A percentile compares a stretch with the other conserved stretches of the same genome.
Conservation (phyloP, 2,797 vertebrate genomes). For the Silurus lanzhouensis region DNA sequence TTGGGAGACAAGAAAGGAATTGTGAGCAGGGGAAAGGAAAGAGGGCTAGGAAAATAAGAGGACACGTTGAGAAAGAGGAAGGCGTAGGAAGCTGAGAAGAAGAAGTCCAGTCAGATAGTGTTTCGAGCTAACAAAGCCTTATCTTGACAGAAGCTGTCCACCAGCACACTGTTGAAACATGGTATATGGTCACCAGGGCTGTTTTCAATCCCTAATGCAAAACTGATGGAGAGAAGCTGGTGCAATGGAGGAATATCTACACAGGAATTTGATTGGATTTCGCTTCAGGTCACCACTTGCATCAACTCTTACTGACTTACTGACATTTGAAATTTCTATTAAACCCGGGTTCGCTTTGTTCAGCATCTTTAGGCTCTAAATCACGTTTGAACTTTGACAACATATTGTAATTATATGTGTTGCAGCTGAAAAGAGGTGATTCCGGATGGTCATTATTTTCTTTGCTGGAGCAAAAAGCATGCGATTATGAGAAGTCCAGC, state of each 20-base stretch:
- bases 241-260: constrained; percentile 29
- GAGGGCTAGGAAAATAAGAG: not conserved
- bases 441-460: not conserved
- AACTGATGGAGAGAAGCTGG: constrained; percentile 34
- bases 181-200: constrained; percentile 42
- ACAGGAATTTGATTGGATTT: constrained; percentile 35
- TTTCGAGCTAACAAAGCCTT: constrained; percentile 50
- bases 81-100: constrained; percentile 22
- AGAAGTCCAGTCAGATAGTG: constrained; percentile 40
- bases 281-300: constrained; percentile 5
- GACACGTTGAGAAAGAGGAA: constrained; percentile 19
- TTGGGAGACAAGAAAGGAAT: constrained; percentile 23
- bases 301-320: constrained; percentile 20
- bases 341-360: not conserved
- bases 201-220: constrained; percentile 47
- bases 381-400: not conserved
- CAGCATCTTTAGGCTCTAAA: not conserved
- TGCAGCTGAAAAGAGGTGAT: not conserved
- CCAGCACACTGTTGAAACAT: constrained; percentile 54
- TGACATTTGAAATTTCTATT: constrained; percentile 30
- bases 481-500: not conserved
- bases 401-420: not conserved
- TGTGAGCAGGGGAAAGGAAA: constrained; percentile 15
- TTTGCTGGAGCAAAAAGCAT: not conserved
- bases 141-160: constrained; percentile 60